These are phyloP conservation scores for Characodon lateralis DNA, from an alignment of 2,797 vertebrate genomes.

Conservation along the genomic window DNA sequence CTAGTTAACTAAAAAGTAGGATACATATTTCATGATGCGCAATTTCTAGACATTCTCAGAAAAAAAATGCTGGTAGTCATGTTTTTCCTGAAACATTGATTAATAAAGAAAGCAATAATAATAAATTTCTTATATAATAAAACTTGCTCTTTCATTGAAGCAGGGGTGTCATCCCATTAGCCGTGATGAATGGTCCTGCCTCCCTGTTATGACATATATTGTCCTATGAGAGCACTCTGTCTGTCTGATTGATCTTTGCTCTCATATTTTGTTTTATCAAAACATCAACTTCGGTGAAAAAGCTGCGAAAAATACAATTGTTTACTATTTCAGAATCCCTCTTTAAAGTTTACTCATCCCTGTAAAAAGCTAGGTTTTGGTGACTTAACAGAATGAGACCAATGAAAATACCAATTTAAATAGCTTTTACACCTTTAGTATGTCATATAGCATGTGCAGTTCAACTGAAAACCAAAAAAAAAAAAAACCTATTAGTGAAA, in stretches of 20 bases:
- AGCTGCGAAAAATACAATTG: background rate
- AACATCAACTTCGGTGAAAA: constrained; percentile 6
- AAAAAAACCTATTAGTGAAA: background rate
- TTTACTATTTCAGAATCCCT: background rate
- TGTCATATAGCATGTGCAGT: background rate
- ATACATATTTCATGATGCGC: background rate
- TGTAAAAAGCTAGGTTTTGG: background rate
- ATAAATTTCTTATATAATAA: constrained; percentile 12
- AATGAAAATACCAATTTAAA: background rate
- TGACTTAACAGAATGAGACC: background rate
- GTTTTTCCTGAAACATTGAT: background rate
- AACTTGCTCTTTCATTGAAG: background rate
- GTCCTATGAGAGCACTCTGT: constrained; percentile 18
- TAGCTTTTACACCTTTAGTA: background rate
- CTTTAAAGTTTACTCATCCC: background rate
- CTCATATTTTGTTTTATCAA: constrained; percentile 11
- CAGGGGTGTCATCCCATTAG: constrained; percentile 26
- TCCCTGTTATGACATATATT: constrained; percentile 5
- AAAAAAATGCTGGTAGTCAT: constrained; percentile 18
- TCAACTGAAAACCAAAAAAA: background rate
- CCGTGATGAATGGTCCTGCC: constrained; percentile 22
- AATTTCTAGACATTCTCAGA: constrained; percentile 10
- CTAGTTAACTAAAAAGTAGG: background rate
- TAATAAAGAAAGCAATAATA: constrained; percentile 6
- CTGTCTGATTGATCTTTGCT: constrained; percentile 31